phyloP scores from a whole-genome alignment of 1,140 invertebrate species.

The Cotesia chilonis region DNA sequence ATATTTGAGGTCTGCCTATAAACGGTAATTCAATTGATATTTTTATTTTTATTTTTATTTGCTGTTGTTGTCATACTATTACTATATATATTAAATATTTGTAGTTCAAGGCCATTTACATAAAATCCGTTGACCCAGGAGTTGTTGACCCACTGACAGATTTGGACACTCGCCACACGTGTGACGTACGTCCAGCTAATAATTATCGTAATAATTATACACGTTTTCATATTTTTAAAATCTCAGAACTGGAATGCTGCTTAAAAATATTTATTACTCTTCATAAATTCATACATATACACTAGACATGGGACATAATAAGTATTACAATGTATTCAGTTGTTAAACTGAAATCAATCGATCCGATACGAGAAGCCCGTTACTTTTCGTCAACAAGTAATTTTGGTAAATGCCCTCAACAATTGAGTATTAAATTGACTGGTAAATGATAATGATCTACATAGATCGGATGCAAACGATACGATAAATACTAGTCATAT shows the following conservation, averaged over 20 bases:
- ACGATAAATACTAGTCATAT: background rate
- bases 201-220: background rate
- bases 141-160: constrained; percentile 59
- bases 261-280: too few species aligned
- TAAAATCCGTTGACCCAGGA: constrained; percentile 41
- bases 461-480: constrained; percentile 16
- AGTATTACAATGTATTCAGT: too few species aligned
- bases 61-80: too few species aligned
- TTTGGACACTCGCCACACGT: constrained; percentile 50
- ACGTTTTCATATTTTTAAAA: too few species aligned
- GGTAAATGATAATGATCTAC: constrained; percentile 10
- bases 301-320: too few species aligned
- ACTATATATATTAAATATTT: background rate
- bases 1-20: constrained; percentile 23
- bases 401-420: background rate
- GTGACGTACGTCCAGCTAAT: background rate
- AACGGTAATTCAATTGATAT: background rate
- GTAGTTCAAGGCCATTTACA: constrained; percentile 46
- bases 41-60: too few species aligned
- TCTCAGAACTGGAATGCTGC: too few species aligned
- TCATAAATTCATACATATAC: too few species aligned
- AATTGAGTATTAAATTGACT: background rate
- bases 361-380: background rate
- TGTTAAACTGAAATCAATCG: too few species aligned
- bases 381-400: constrained; percentile 9